Percentiles rank a stretch among this genome's conserved stretches.
These are phyloP conservation scores for Brienomyrus brachyistius DNA, from an alignment of 2,113 vertebrate species.

Conservation along the genomic window DNA sequence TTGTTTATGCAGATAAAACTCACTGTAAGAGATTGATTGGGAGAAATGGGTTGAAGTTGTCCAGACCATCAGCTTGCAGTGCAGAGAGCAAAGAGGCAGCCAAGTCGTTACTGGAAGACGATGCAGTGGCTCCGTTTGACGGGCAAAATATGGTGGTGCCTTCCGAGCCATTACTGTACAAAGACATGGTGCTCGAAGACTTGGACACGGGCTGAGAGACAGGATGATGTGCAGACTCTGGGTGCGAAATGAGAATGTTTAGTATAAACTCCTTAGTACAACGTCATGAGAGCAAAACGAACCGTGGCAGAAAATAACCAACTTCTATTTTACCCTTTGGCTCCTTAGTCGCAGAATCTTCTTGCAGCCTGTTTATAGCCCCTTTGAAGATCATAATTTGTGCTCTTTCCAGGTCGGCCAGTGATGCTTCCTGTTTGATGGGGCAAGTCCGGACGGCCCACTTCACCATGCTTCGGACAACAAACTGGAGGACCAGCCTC, in stretches of 20 bases:
- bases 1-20: conserved; percentile 39
- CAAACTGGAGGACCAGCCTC: conserved; percentile 61
- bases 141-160: conserved; percentile 62
- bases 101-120: conserved; percentile 64
- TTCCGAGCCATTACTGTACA: conserved; percentile 66
- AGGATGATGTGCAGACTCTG: conserved; percentile 46
- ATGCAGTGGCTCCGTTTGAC: conserved; percentile 58
- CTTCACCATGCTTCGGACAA: conserved; percentile 72
- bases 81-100: conserved; percentile 59
- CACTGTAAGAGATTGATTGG: conserved; percentile 70
- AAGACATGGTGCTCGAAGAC: conserved; percentile 67
- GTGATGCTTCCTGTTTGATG: conserved; percentile 59
- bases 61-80: conserved; percentile 58
- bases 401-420: conserved; percentile 65
- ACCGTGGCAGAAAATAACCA: background rate
- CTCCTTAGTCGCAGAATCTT: conserved; percentile 47
- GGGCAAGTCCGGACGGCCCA: conserved; percentile 67
- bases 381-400: conserved; percentile 69
- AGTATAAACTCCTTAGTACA: background rate
- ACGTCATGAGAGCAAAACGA: background rate
- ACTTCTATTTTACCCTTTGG: conserved; percentile 51
- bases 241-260: background rate
- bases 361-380: conserved; percentile 52
- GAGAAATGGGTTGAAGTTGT: conserved; percentile 66
- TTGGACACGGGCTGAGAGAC: conserved; percentile 62